Conservation (phyloP, 2,888 invertebrate species). For the Zelleria hepariella region DNA sequence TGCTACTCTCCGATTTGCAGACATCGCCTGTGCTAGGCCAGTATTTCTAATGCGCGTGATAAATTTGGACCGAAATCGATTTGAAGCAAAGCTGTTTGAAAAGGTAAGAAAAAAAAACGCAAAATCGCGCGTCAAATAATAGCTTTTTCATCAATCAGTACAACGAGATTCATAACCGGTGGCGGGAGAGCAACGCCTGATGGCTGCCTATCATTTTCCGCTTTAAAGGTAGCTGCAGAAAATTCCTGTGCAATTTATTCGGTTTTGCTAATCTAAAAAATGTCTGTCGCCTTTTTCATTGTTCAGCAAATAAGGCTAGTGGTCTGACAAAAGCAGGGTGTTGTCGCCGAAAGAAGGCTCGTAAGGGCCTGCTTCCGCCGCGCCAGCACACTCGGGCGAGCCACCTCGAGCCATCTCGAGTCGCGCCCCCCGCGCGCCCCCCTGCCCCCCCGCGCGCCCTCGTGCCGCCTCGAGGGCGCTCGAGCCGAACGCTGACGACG, state of each 20-base stretch:
- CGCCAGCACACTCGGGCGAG: slow-evolving; percentile 56
- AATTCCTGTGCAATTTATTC: not conserved
- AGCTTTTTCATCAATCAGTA: slow-evolving; percentile 62
- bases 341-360: slow-evolving; percentile 52
- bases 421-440: slow-evolving; percentile 38
- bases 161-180: slow-evolving; percentile 47
- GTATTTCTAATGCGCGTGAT: slow-evolving; percentile 57
- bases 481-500: slow-evolving; percentile 31
- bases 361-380: slow-evolving; percentile 67
- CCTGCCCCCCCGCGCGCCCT: too few species aligned
- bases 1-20: slow-evolving; percentile 49
- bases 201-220: slow-evolving; percentile 38
- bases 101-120: slow-evolving; percentile 57
- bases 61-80: slow-evolving; percentile 57
- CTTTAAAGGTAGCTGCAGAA: not conserved
- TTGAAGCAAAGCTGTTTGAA: slow-evolving; percentile 46
- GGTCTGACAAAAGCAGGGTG: slow-evolving; percentile 68
- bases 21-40: slow-evolving; percentile 35
- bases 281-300: slow-evolving; percentile 65
- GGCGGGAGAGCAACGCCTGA: slow-evolving; percentile 27
- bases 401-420: slow-evolving; percentile 39
- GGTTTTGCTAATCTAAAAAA: slow-evolving; percentile 25
- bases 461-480: slow-evolving; percentile 46
- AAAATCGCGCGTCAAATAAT: slow-evolving; percentile 54
- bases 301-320: slow-evolving; percentile 72